Conservation (phyloP, 2,113 vertebrate species). For the Pyrgilauda ruficollis region DNA sequence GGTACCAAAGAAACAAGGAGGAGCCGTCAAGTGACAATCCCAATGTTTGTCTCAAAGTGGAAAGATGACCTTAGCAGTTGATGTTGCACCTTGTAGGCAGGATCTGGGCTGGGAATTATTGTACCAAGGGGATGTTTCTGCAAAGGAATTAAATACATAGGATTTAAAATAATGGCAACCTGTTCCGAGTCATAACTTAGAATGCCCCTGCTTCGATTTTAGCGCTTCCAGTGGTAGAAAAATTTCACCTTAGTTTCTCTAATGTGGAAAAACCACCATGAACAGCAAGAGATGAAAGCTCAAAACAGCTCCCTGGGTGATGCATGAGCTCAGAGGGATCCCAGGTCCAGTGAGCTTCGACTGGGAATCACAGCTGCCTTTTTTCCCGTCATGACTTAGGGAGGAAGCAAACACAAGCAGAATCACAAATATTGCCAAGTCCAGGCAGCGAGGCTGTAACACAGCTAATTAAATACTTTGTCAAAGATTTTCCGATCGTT, state of each 20-base stretch:
- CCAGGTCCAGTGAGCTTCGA: not conserved
- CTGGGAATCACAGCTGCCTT: rapidly evolving
- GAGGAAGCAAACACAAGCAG: not conserved
- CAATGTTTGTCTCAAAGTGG: not conserved
- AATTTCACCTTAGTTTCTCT: not conserved
- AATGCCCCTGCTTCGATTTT: not conserved
- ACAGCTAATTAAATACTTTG: not conserved
- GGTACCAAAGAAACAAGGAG: rapidly evolving
- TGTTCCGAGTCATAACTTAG: not conserved
- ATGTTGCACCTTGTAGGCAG: not conserved
- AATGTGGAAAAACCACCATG: not conserved
- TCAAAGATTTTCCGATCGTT: not conserved
- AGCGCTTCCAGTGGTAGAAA: not conserved
- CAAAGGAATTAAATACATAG: not conserved
- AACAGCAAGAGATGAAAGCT: not conserved
- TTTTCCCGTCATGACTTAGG: not conserved
- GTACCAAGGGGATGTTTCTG: not conserved
- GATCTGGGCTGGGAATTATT: not conserved
- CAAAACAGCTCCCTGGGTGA: not conserved
- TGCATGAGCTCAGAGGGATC: not conserved
- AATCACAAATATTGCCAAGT: not conserved
- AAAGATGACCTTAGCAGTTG: not conserved
- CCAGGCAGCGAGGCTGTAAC: not conserved
- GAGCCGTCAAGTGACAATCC: not conserved
- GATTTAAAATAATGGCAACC: not conserved